Conservation (phyloP, 2,888 invertebrate genomes). For the Arctia plantaginis region DNA sequence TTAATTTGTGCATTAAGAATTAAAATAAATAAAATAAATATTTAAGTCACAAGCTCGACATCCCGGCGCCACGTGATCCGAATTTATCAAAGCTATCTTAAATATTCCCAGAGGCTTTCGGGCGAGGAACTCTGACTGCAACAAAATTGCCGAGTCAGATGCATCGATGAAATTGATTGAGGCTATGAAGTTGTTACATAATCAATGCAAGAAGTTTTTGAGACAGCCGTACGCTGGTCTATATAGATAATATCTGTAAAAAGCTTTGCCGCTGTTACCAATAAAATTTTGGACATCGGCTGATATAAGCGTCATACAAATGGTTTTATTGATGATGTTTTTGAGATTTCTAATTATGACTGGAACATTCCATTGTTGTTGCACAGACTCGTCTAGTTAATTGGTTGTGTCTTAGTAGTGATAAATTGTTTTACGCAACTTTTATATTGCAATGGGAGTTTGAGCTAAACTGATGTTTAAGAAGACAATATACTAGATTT, state of each 20-base stretch:
- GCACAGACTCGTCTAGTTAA: conserved; percentile 57
- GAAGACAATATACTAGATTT: neutral
- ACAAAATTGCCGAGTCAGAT: conserved; percentile 68
- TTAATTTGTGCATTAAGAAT: no score
- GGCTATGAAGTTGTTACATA: conserved; percentile 74
- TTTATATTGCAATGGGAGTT: conserved; percentile 34
- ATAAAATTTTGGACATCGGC: conserved; percentile 62
- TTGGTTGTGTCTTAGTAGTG: conserved; percentile 56
- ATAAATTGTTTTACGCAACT: conserved; percentile 51
- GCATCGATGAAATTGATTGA: conserved; percentile 72
- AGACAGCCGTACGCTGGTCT: conserved; percentile 41
- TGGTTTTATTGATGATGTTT: conserved; percentile 56
- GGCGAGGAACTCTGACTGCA: conserved; percentile 52
- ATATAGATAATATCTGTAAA: conserved; percentile 72
- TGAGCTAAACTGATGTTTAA: conserved; percentile 47
- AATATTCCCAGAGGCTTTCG: conserved; percentile 40
- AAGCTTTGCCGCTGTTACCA: conserved; percentile 66
- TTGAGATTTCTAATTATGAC: conserved; percentile 67
- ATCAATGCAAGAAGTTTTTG: conserved; percentile 63
- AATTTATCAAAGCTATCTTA: conserved; percentile 46
- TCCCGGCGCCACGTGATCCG: conserved; percentile 35
- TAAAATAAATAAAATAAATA: no score
- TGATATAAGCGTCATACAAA: conserved; percentile 28
- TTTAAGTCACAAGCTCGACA: conserved; percentile 40
- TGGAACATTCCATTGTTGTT: conserved; percentile 64